Evolutionary conservation across 1,140 invertebrate genomes (phyloP), one percentile per base, ranked within the genome.

Genomic region (Apocrypta bakeri): DNA sequence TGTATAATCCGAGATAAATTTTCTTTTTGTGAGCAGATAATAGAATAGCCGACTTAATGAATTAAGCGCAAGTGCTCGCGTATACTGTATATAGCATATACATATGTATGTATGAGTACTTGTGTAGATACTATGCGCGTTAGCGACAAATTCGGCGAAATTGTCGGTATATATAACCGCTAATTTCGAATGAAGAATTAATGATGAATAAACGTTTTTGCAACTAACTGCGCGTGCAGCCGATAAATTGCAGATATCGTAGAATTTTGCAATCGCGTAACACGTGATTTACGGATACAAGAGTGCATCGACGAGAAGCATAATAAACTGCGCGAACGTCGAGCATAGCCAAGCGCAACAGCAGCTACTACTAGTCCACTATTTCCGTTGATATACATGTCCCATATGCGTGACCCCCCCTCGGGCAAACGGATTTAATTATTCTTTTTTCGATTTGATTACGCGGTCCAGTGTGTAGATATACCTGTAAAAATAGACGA

Each of bases 121-220:
- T n/a, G n/a, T n/a, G n/a, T n/a, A n/a, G n/a, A n/a, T n/a, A n/a
- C n/a, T 8, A 37, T 33, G 27, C 31, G 14, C 29, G 61, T 66
- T n/a, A n/a, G n/a, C n/a, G n/a, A n/a, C n/a, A n/a, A n/a, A n/a
- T n/a, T n/a, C n/a, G n/a, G n/a, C n/a, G n/a, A n/a, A n/a, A n/a
- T n/a, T n/a, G n/a, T n/a, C n/a, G n/a, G n/a, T n/a, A n/a, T n/a
- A n/a, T 25, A 24, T n/a, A 48, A 27, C 75, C 33, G 61, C n/a
- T 29, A 37, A 66, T 72, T 79, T 68, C 27, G 14, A 42, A 79
- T 24, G 66, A 71, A 37, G 24, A 33, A 79, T 79, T 69, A 27
- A 79, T 79, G 78, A 79, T 61, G 66, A 79, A 72, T 72, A 79
- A 79, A 79, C 66, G 78, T 61, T 79, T 79, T 79, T 72, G 66